phyloP scores from a whole-genome alignment of 1,140 invertebrate genomes.

The Aporrectodea caliginosa region DNA sequence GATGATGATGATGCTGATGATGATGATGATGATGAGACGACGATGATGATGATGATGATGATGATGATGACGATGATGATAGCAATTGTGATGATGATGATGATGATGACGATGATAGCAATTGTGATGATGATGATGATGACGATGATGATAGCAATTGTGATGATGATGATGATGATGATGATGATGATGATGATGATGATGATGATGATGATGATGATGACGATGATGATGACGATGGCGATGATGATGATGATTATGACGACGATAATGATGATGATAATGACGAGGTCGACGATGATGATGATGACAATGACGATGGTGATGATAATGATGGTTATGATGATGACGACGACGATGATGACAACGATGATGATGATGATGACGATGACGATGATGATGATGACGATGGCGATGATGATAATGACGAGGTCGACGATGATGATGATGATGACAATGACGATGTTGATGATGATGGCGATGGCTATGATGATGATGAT shows the following conservation, averaged over 20 bases:
- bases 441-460: no score
- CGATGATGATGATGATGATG: neutral
- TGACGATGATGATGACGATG: neutral
- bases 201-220: constrained; percentile 2
- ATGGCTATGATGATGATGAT: no score
- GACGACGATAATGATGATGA: neutral
- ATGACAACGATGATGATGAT: neutral
- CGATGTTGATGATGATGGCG: no score
- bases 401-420: neutral
- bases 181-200: constrained; percentile 3
- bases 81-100: neutral
- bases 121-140: neutral
- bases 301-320: neutral
- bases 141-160: neutral
- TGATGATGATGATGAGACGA: neutral
- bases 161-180: neutral
- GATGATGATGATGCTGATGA: neutral
- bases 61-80: neutral
- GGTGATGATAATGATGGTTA: neutral
- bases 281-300: neutral
- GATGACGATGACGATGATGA: neutral
- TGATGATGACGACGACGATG: neutral
- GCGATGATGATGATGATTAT: no score
- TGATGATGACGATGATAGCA: no score
- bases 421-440: neutral